Evolutionary conservation across 92 coral and sea anemone species (phyloP).

Genomic region (Actinernus sp.): DNA sequence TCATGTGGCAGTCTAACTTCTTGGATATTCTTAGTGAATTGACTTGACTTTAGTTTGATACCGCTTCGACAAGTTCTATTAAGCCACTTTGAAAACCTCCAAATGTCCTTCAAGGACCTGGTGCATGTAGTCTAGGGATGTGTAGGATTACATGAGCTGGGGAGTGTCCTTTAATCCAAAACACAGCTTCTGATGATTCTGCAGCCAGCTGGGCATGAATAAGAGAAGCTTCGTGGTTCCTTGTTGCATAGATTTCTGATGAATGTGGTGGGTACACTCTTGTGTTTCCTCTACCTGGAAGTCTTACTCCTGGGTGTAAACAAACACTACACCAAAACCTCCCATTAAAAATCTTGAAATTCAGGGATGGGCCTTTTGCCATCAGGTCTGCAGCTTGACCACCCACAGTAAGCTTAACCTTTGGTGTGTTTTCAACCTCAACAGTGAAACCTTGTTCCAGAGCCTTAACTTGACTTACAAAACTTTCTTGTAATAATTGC

Average conservation of each 20-base stretch:
- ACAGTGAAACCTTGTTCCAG: slow-evolving; percentile 53
- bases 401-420: slow-evolving; percentile 45
- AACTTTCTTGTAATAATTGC: slow-evolving; percentile 42
- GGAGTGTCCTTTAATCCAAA: slow-evolving; percentile 57
- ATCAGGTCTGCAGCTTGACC: slow-evolving; percentile 71
- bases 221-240: slow-evolving; percentile 59
- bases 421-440: slow-evolving; percentile 25
- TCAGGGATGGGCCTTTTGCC: slow-evolving; percentile 74
- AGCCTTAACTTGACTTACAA: slow-evolving; percentile 44
- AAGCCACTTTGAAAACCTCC: slow-evolving; percentile 72
- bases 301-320: slow-evolving; percentile 60
- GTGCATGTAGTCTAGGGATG: slow-evolving; percentile 77
- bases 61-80: slow-evolving; percentile 46
- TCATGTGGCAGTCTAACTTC: neutral
- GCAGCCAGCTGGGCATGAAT: slow-evolving; percentile 55
- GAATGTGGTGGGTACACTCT: slow-evolving; percentile 37
- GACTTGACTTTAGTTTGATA: neutral
- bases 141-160: slow-evolving; percentile 40
- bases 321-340: slow-evolving; percentile 60
- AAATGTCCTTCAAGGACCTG: slow-evolving; percentile 78
- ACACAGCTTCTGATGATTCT: slow-evolving; percentile 33
- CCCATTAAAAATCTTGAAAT: slow-evolving; percentile 60
- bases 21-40: neutral
- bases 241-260: slow-evolving; percentile 11
- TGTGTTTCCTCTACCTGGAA: slow-evolving; percentile 64